Percentiles rank a stretch among this genome's conserved stretches.
These are phyloP conservation scores for Nomada fucata DNA, from an alignment of 2,888 invertebrate species.

Conservation along the genomic window DNA sequence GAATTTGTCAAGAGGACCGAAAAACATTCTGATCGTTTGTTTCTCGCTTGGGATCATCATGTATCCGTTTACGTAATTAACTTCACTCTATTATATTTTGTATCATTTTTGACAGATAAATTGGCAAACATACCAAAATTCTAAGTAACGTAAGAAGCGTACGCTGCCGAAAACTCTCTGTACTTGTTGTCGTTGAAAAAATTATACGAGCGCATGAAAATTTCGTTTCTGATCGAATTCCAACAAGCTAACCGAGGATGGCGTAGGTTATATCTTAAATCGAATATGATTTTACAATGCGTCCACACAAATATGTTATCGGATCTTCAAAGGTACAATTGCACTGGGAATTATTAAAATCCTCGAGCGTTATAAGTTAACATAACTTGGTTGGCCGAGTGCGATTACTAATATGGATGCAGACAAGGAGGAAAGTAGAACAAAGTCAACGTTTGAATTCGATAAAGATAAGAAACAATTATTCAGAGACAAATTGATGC, in stretches of 20 bases:
- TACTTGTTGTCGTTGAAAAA: not conserved
- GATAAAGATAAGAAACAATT: constrained; percentile 38
- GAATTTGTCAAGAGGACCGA: constrained; percentile 6
- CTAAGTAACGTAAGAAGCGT: constrained; percentile 4
- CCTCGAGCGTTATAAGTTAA: not conserved
- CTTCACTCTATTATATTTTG: not conserved
- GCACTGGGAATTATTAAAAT: not conserved
- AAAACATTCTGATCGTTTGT: constrained; percentile 3
- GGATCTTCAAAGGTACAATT: not conserved
- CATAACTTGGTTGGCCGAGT: not conserved
- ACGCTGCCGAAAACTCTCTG: not conserved
- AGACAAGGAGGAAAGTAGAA: not conserved
- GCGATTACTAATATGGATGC: constrained; percentile 11
- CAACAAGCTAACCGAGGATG: not conserved
- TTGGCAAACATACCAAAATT: constrained; percentile 26
- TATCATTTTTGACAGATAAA: not conserved
- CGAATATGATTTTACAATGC: not conserved
- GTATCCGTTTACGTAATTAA: not conserved
- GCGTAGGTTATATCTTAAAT: not conserved
- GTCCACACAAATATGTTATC: not conserved
- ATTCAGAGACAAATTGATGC: constrained; percentile 57
- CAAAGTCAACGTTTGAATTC: constrained; percentile 31
- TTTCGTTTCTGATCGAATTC: not conserved
- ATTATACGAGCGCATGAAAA: not conserved
- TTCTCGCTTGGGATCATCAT: not conserved